A percentile compares a stretch with the other conserved stretches of the same genome.
These are phyloP conservation scores for Manis crassicaudata DNA, from an alignment of 2,797 vertebrate genomes.

Conservation along the genomic window DNA sequence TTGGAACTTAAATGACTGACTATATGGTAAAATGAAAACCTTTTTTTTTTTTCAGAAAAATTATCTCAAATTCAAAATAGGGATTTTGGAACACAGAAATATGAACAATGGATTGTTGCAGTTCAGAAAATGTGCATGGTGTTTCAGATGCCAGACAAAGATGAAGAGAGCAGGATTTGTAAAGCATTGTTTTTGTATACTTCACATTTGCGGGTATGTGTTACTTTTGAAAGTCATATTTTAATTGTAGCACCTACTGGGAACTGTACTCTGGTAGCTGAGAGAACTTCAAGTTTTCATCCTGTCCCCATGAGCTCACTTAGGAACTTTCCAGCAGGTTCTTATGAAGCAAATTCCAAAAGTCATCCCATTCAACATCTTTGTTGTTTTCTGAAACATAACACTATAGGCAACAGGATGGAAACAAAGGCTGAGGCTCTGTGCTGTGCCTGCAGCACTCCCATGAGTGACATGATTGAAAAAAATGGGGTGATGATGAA, in stretches of 20 bases:
- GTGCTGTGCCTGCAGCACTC: neutral
- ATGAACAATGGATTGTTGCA: conserved; percentile 88
- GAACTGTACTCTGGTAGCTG: neutral
- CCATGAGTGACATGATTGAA: neutral
- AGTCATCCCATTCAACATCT: neutral
- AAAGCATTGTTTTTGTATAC: conserved; percentile 87
- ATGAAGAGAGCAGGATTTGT: conserved; percentile 87
- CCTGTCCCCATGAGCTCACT: neutral
- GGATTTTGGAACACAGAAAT: conserved; percentile 87
- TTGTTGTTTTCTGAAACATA: conserved; percentile 2
- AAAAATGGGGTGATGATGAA: neutral
- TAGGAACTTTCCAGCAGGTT: neutral
- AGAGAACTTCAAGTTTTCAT: neutral
- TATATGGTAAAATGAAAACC: neutral
- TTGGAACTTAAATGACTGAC: neutral
- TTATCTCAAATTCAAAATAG: conserved; percentile 79
- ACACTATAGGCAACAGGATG: neutral
- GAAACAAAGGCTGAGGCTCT: neutral
- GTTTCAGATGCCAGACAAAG: conserved; percentile 82
- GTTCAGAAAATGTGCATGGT: conserved; percentile 85
- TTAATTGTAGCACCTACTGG: neutral
- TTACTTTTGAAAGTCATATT: neutral
- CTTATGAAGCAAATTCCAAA: neutral
- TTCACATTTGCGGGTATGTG: conserved; percentile 85
- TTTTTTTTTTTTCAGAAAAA: conserved; percentile 72